Conservation (phyloP, 2,797 vertebrate species). For the Neosilurus hyrtlii region DNA sequence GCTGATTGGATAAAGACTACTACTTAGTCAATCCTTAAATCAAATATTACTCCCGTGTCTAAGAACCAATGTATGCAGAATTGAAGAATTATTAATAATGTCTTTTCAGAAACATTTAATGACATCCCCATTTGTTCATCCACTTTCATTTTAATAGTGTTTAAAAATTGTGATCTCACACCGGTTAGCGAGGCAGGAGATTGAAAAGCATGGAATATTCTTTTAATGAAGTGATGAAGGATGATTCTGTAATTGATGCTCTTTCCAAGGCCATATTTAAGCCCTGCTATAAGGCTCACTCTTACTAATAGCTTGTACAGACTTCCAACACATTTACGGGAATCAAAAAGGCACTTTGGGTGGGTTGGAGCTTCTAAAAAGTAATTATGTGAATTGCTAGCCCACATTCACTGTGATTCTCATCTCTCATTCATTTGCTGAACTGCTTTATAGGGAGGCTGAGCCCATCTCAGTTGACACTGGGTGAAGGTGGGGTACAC, state of each 20-base stretch:
- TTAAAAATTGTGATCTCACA: neutral
- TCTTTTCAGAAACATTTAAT: neutral
- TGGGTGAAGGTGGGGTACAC: too few species aligned
- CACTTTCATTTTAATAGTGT: neutral
- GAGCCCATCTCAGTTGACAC: too few species aligned
- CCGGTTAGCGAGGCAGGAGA: neutral
- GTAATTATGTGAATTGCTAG: neutral
- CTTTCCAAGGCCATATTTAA: neutral
- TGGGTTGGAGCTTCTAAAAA: neutral
- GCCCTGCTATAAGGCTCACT: neutral
- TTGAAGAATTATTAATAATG: neutral
- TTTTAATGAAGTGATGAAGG: neutral
- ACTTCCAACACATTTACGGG: neutral
- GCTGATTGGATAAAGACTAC: neutral
- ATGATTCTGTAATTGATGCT: neutral
- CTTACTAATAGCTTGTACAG: neutral
- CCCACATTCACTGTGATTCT: neutral
- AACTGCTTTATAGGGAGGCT: too few species aligned
- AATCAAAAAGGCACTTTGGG: neutral
- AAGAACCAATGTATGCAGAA: neutral
- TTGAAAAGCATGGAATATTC: neutral
- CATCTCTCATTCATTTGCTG: too few species aligned
- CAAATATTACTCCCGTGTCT: neutral
- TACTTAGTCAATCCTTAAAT: neutral
- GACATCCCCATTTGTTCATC: neutral